Conservation (phyloP, 1,140 invertebrate species). For the Brachionus paranguensis region DNA sequence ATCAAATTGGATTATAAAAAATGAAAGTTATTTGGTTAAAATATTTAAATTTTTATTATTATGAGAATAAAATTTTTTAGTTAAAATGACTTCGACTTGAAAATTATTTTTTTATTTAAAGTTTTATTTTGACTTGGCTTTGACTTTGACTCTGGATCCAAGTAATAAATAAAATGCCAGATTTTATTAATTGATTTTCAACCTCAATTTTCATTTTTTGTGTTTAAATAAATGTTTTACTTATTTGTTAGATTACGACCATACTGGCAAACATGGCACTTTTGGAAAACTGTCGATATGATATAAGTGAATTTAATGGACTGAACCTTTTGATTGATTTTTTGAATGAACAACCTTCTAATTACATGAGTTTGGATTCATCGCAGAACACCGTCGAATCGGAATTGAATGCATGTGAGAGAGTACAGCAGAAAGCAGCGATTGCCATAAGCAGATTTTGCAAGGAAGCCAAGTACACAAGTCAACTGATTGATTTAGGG, state of each 20-base stretch:
- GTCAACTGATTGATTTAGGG: slow-evolving; percentile 68
- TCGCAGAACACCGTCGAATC: slow-evolving; percentile 53
- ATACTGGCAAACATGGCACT: slow-evolving; percentile 73
- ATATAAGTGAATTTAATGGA: slow-evolving; percentile 60
- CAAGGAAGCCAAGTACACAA: slow-evolving; percentile 65
- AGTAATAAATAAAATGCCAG: too few species aligned
- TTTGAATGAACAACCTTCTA: slow-evolving; percentile 63
- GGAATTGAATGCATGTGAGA: slow-evolving; percentile 65
- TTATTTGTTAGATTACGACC: slow-evolving; percentile 61
- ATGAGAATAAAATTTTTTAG: too few species aligned
- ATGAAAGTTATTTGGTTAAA: too few species aligned
- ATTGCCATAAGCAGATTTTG: slow-evolving; percentile 76
- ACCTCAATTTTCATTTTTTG: too few species aligned
- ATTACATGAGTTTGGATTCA: slow-evolving; percentile 44
- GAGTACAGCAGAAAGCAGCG: slow-evolving; percentile 74
- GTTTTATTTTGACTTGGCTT: too few species aligned
- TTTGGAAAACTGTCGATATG: slow-evolving; percentile 60
- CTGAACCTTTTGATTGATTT: slow-evolving; percentile 70
- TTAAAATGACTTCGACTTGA: too few species aligned
- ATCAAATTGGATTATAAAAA: too few species aligned
- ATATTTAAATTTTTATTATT: too few species aligned
- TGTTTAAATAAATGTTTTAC: too few species aligned
- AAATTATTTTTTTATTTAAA: too few species aligned
- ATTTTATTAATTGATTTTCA: too few species aligned
- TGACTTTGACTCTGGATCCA: too few species aligned